These are phyloP conservation scores for Apodemia duryi DNA, from an alignment of 2,888 invertebrate genomes.

Conservation along the genomic window DNA sequence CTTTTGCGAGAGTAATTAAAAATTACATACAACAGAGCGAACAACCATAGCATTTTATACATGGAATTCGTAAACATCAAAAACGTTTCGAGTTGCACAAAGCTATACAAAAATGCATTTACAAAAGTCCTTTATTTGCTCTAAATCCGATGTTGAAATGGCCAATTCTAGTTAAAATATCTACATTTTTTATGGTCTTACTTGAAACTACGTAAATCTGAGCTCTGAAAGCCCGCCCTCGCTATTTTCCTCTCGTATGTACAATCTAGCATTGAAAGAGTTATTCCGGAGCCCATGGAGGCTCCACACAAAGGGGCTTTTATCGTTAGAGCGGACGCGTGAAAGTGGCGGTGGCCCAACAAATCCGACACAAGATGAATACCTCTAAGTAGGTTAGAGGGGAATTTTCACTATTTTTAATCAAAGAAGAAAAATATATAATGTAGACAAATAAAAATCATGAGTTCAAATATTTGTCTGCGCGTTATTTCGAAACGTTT, in stretches of 20 bases:
- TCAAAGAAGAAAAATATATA: slow-evolving; percentile 1
- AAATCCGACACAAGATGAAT: slow-evolving; percentile 56
- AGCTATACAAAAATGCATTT: slow-evolving; percentile 17
- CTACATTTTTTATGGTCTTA: slow-evolving; percentile 28
- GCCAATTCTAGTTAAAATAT: slow-evolving; percentile 28
- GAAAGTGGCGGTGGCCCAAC: slow-evolving; percentile 44
- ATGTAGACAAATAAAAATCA: background rate
- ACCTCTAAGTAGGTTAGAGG: slow-evolving; percentile 40
- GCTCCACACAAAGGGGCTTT: slow-evolving; percentile 65
- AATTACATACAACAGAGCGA: background rate
- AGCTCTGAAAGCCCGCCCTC: slow-evolving; percentile 31
- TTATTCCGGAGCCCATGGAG: slow-evolving; percentile 43
- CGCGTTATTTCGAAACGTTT: too few relatives aligned
- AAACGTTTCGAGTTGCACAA: background rate
- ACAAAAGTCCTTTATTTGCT: slow-evolving; percentile 18
- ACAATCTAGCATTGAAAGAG: slow-evolving; percentile 60
- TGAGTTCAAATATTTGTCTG: too few relatives aligned
- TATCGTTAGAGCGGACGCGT: slow-evolving; percentile 51
- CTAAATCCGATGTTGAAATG: slow-evolving; percentile 23
- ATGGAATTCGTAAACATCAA: slow-evolving; percentile 15
- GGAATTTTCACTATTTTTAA: slow-evolving; percentile 21
- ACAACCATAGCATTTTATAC: background rate
- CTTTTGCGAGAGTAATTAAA: background rate
- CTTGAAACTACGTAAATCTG: slow-evolving; percentile 30
- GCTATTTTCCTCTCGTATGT: slow-evolving; percentile 40